Conservation (phyloP, 2,797 vertebrate species). For the Rhinella marina region DNA sequence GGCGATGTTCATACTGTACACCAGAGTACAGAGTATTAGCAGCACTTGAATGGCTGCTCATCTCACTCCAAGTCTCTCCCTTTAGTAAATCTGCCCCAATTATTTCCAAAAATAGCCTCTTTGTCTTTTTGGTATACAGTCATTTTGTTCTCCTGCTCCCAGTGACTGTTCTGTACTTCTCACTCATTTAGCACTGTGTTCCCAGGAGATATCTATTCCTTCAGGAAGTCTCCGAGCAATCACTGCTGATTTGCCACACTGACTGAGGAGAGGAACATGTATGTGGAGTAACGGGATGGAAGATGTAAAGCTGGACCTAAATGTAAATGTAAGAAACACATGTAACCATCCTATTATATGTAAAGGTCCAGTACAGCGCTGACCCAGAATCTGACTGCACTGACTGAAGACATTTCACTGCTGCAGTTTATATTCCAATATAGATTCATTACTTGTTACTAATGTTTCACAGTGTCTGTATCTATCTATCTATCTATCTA, state of each 20-base stretch:
- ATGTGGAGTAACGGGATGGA: not conserved
- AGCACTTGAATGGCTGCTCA: conserved; percentile 23
- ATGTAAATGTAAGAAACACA: not conserved
- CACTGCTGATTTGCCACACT: conserved; percentile 38
- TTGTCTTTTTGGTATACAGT: conserved; percentile 26
- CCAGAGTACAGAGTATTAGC: conserved; percentile 8
- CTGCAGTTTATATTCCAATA: not conserved
- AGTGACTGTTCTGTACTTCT: conserved; percentile 38
- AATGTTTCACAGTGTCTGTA: not conserved
- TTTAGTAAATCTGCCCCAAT: conserved; percentile 43
- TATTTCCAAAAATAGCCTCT: conserved; percentile 45
- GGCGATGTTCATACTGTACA: conserved; percentile 23
- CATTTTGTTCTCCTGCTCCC: conserved; percentile 33
- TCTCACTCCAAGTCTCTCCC: conserved; percentile 32
- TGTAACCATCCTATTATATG: not conserved
- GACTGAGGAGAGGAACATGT: conserved; percentile 20
- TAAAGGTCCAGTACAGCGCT: not conserved
- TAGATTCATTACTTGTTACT: not conserved
- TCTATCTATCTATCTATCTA: not conserved
- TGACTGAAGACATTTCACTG: not conserved
- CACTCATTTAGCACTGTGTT: conserved; percentile 48
- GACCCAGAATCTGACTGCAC: not conserved
- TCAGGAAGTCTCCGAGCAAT: conserved; percentile 52
- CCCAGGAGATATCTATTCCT: conserved; percentile 48
- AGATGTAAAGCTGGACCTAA: not conserved